Percentiles rank a stretch among this genome's conserved stretches.
phyloP scores from a whole-genome alignment of 2,797 vertebrate species.

The Peromyscus aztecus region DNA sequence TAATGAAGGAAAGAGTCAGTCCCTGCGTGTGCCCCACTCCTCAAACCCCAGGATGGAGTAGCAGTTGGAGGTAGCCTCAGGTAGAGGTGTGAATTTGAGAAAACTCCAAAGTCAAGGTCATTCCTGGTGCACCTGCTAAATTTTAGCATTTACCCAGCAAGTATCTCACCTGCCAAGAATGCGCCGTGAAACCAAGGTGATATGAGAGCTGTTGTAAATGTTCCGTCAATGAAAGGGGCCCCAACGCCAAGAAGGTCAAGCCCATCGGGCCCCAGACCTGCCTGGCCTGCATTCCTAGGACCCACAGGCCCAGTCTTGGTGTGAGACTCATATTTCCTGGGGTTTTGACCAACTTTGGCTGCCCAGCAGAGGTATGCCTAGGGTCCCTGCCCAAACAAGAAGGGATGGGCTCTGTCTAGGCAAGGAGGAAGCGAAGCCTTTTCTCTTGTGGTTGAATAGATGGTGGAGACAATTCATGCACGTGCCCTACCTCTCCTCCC shows the following conservation, averaged over 20 bases:
- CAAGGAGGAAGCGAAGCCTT: not conserved
- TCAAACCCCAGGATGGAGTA: not conserved
- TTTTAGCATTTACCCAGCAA: not conserved
- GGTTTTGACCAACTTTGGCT: not conserved
- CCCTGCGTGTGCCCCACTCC: not conserved
- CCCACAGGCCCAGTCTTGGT: not conserved
- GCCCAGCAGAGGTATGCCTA: rapidly evolving
- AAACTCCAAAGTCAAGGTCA: not conserved
- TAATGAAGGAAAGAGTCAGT: not conserved
- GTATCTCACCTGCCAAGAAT: not conserved
- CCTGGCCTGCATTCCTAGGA: not conserved
- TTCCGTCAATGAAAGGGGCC: not conserved
- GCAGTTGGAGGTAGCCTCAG: not conserved
- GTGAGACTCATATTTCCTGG: not conserved
- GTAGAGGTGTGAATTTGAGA: not conserved
- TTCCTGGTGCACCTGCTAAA: not conserved
- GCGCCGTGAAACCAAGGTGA: not conserved
- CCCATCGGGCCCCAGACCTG: not conserved
- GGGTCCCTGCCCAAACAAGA: not conserved
- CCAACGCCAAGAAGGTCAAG: not conserved
- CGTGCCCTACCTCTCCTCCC: not conserved
- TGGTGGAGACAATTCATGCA: not conserved
- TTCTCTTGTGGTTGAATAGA: not conserved
- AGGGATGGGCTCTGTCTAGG: rapidly evolving
- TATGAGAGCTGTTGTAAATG: not conserved